Conservation (phyloP, 2,888 invertebrate genomes). For the Monoplex corrugatus region DNA sequence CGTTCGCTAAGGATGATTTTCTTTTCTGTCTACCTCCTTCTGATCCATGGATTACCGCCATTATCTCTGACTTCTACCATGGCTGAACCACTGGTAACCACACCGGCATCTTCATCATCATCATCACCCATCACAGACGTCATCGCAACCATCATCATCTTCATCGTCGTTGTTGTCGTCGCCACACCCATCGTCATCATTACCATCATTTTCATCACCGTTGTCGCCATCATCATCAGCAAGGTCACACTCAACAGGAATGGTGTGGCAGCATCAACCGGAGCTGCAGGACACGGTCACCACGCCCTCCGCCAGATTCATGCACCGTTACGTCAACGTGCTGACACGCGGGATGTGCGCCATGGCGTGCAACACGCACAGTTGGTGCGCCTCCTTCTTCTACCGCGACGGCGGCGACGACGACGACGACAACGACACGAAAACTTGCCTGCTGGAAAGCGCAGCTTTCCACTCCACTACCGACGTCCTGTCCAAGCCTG, state of each 20-base stretch:
- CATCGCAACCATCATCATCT: too few relatives aligned
- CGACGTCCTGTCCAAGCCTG: background rate
- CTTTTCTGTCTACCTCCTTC: too few relatives aligned
- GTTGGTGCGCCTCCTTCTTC: slow-evolving; percentile 30
- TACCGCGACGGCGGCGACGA: background rate
- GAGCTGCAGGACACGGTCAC: background rate
- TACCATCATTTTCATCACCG: background rate
- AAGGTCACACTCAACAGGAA: background rate
- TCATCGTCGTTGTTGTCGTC: too few relatives aligned
- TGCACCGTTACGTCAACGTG: background rate
- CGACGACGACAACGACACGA: too few relatives aligned
- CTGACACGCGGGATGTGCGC: background rate
- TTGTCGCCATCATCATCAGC: background rate
- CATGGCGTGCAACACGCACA: background rate
- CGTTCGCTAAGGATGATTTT: too few relatives aligned
- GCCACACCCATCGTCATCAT: background rate
- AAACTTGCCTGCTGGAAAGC: background rate
- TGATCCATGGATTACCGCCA: too few relatives aligned
- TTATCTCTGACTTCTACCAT: too few relatives aligned
- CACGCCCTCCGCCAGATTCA: background rate
- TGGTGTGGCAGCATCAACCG: background rate
- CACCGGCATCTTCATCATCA: too few relatives aligned
- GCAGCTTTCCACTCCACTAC: background rate
- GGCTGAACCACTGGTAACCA: too few relatives aligned
- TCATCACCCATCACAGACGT: too few relatives aligned